These are phyloP conservation scores for Peucedramus taeniatus DNA, from an alignment of 2,113 vertebrate genomes.

Conservation along the genomic window DNA sequence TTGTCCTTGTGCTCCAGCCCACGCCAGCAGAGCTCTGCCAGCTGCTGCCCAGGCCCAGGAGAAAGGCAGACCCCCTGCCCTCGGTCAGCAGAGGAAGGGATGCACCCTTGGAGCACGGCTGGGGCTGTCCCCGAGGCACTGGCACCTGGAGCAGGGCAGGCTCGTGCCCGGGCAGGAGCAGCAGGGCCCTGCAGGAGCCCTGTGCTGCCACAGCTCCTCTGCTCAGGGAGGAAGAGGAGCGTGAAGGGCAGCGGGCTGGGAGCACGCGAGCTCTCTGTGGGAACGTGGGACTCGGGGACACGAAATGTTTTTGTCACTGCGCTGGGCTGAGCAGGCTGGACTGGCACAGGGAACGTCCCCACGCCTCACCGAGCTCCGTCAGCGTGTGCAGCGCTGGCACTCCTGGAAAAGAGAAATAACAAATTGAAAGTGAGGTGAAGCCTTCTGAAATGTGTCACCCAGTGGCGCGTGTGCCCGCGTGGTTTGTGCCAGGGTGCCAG, in stretches of 20 bases:
- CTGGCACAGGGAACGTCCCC: rapidly evolving
- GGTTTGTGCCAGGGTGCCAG: background rate
- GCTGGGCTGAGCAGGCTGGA: background rate
- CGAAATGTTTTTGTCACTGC: rapidly evolving
- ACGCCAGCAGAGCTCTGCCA: background rate
- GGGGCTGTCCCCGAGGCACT: background rate
- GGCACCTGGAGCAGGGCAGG: background rate
- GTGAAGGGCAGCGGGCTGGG: background rate
- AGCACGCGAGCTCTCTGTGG: rapidly evolving
- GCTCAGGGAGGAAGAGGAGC: background rate
- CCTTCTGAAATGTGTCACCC: rapidly evolving
- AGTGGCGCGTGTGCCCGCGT: rapidly evolving
- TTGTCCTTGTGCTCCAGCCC: background rate
- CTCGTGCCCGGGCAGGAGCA: background rate
- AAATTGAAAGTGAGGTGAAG: rapidly evolving
- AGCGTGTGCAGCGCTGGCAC: rapidly evolving
- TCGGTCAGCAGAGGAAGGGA: rapidly evolving
- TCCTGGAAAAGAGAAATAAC: background rate
- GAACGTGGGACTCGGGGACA: background rate
- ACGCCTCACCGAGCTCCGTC: rapidly evolving
- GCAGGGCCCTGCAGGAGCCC: background rate
- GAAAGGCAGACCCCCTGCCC: rapidly evolving
- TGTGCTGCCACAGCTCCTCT: background rate
- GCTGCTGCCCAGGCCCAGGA: background rate
- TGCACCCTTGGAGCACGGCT: rapidly evolving